Percentiles rank a stretch among this genome's conserved stretches.
phyloP scores from a whole-genome alignment of 1,140 invertebrate genomes.

The Bilobella aurantiaca region DNA sequence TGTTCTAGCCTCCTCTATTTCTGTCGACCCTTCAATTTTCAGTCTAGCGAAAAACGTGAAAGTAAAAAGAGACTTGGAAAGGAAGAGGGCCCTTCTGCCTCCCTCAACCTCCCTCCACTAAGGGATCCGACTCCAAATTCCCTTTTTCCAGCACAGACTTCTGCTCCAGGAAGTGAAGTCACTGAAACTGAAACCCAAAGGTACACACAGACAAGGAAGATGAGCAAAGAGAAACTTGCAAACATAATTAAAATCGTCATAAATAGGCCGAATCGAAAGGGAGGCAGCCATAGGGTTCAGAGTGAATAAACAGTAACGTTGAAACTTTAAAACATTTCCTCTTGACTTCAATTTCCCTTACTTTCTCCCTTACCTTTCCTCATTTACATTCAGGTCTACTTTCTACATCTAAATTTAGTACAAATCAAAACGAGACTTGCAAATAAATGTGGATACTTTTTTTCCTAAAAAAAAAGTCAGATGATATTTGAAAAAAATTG shows the following conservation, averaged over 20 bases:
- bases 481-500: too few relatives aligned
- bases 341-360: neutral
- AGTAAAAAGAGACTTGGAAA: too few relatives aligned
- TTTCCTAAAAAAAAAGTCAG: too few relatives aligned
- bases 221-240: constrained; percentile 16
- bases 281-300: neutral
- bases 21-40: constrained; percentile 19
- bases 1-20: constrained; percentile 8
- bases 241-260: constrained; percentile 29
- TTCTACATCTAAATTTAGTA: too few relatives aligned
- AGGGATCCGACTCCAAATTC: neutral
- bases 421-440: too few relatives aligned
- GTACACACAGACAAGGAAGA: constrained; percentile 6
- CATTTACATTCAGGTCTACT: too few relatives aligned
- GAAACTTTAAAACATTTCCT: neutral
- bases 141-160: neutral
- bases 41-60: neutral
- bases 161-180: neutral
- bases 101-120: too few relatives aligned
- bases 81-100: neutral
- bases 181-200: neutral
- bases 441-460: too few relatives aligned
- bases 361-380: too few relatives aligned
- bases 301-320: neutral
- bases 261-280: constrained; percentile 21